Evolutionary conservation across 2,113 vertebrate genomes (phyloP), one percentile per base, ranked within the genome.

Genomic region (Daboia siamensis): DNA sequence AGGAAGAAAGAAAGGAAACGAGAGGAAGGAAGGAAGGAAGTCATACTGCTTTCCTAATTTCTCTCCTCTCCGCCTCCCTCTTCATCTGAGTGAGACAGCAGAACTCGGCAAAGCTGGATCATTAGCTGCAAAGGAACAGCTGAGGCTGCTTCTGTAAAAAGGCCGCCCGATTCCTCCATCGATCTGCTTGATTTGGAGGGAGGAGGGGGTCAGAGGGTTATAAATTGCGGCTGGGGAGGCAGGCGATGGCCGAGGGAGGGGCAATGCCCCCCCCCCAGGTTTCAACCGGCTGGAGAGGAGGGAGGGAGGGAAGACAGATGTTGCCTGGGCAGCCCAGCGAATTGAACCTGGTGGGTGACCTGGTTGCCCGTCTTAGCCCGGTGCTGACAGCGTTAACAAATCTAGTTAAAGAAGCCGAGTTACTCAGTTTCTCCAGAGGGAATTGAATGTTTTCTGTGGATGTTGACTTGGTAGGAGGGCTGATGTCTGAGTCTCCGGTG

Each of bases 131-230:
- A 96, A 85, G 94, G 95, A 96, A 95, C 89, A 95, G 95, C 93
- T 90, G 95, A 95, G 59, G 93, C 93, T 69, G 92, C 96, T 94
- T 96, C 95, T 96, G 96, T 97, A 97, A 97, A 97, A 97, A 97
- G 97, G 96, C 97, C 96, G 96, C 97, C 97, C 97, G 96, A 96
- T 97, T 95, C 94, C 95, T 94, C 87, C 97, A 97, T 97, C 96
- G 97, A 97, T 97, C 97, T 90, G 94, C 94, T 94, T 94, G 97
- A 97, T 97, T 97, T 96, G 96, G 96, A 96, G 96, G 94, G 95
- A 96, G 96, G 96, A 95, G 44, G 93, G 91, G 94, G 96, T 97
- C 96, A 95, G 95, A 52, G 91, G 96, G 96, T 96, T 94, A 95
- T 97, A 96, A 97, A 97, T 97, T 95, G 96, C 93, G 94, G 59